Evolutionary conservation across 2,888 invertebrate genomes (phyloP).

Genomic region (Drosophila niveifrons): DNA sequence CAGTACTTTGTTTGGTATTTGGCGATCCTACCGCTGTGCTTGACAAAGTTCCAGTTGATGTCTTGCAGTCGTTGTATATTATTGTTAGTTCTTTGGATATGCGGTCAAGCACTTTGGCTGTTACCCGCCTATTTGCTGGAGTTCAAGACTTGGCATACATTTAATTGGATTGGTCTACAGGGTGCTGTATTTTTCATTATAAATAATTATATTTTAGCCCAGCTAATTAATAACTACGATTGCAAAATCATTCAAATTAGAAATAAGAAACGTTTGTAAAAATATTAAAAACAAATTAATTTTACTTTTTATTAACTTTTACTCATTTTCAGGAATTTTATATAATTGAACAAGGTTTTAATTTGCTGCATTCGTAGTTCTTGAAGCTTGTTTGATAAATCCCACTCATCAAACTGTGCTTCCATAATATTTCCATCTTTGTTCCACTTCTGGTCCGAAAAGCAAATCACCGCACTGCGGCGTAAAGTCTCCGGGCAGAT

Average conservation of each 20-base stretch:
- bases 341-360: constrained; percentile 36
- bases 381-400: background rate
- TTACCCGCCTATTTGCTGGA: constrained; percentile 96
- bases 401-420: constrained; percentile 17
- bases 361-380: constrained; percentile 6
- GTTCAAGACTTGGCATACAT: constrained; percentile 93
- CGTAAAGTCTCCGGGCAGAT: constrained; percentile 23
- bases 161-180: constrained; percentile 93
- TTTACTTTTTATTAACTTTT: constrained; percentile 11
- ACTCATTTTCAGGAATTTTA: constrained; percentile 28
- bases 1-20: constrained; percentile 99
- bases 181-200: constrained; percentile 93
- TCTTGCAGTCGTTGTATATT: constrained; percentile 86
- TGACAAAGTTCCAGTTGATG: constrained; percentile 89
- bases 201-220: constrained; percentile 90
- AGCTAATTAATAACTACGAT: constrained; percentile 83
- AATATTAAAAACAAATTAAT: constrained; percentile 1
- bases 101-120: constrained; percentile 94
- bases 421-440: constrained; percentile 39
- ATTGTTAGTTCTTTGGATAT: constrained; percentile 87
- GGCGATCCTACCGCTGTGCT: constrained; percentile 93
- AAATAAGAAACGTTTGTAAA: constrained; percentile 62
- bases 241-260: constrained; percentile 79
- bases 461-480: constrained; percentile 20
- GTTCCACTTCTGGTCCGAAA: constrained; percentile 41